phyloP scores from a whole-genome alignment of 2,888 invertebrate species.

The Drosophila siamana region DNA sequence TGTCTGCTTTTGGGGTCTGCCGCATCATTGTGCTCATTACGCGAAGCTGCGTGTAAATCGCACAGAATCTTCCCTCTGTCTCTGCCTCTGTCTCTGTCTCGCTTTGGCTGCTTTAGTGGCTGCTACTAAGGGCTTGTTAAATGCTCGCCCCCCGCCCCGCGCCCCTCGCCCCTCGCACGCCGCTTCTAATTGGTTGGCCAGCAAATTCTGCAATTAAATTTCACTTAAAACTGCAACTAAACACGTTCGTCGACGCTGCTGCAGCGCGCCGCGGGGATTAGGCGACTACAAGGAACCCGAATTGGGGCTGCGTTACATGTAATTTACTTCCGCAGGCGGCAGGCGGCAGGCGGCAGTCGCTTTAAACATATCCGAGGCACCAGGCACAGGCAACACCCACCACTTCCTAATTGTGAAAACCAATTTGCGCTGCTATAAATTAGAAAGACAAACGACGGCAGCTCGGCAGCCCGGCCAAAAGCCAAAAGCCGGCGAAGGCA shows the following conservation, averaged over 20 bases:
- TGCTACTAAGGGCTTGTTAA: constrained; percentile 40
- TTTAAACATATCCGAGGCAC: constrained; percentile 73
- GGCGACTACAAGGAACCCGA: constrained; percentile 6
- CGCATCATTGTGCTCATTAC: constrained; percentile 59
- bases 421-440: constrained; percentile 81
- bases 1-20: constrained; percentile 33
- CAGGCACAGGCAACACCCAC: constrained; percentile 72
- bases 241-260: too few species aligned
- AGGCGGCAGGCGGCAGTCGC: too few species aligned
- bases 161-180: too few species aligned
- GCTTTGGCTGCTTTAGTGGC: constrained; percentile 15
- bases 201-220: constrained; percentile 75
- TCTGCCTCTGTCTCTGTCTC: background rate
- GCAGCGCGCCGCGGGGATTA: background rate
- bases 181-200: constrained; percentile 59
- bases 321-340: constrained; percentile 75
- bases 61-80: constrained; percentile 27
- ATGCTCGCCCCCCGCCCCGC: constrained; percentile 15
- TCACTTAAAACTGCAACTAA: constrained; percentile 76
- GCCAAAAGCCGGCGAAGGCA: constrained; percentile 23
- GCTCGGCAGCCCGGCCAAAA: background rate
- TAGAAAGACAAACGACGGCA: constrained; percentile 76
- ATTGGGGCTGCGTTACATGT: constrained; percentile 51
- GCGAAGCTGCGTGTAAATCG: constrained; percentile 24
- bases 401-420: constrained; percentile 80